phyloP scores from a whole-genome alignment of 2,888 invertebrate genomes.

The Nesidiocoris tenuis region DNA sequence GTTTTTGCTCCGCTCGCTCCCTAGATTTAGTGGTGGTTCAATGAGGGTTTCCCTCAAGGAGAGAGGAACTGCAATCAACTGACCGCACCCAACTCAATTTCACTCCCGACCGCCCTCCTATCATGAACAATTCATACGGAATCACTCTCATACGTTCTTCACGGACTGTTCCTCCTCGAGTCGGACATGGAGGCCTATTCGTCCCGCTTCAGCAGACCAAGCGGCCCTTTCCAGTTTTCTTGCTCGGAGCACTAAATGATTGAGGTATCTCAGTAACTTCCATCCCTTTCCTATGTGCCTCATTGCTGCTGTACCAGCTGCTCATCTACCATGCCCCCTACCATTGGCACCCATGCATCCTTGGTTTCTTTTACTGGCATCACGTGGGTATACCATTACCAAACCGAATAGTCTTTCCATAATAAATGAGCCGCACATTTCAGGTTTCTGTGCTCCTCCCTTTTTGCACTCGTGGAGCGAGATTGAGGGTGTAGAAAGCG shows the following conservation, averaged over 20 bases:
- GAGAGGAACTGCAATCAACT: conserved; percentile 30
- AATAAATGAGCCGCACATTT: not conserved
- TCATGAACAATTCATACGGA: conserved; percentile 37
- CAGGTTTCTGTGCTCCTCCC: not conserved
- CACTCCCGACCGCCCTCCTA: conserved; percentile 14
- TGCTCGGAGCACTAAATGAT: not conserved
- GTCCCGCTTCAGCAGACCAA: not conserved
- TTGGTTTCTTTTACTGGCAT: not conserved
- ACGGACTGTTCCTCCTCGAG: not conserved
- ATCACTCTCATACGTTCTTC: conserved; percentile 36
- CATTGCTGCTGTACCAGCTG: not conserved
- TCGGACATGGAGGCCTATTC: not conserved
- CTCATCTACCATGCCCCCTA: not conserved
- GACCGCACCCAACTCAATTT: conserved; percentile 37
- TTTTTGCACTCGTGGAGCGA: not conserved
- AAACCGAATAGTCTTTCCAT: not conserved
- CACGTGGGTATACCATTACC: no score
- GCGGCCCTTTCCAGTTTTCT: not conserved
- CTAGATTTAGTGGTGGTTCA: conserved; percentile 6
- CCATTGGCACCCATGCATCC: not conserved
- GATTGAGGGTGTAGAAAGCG: not conserved
- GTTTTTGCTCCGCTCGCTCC: conserved; percentile 17
- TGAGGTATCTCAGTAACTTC: not conserved
- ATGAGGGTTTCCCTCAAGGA: conserved; percentile 13
- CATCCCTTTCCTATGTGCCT: not conserved